Base-by-base conservation (phyloP, 2,113 vertebrate species). In the Hemibagrus wyckioides region DNA sequence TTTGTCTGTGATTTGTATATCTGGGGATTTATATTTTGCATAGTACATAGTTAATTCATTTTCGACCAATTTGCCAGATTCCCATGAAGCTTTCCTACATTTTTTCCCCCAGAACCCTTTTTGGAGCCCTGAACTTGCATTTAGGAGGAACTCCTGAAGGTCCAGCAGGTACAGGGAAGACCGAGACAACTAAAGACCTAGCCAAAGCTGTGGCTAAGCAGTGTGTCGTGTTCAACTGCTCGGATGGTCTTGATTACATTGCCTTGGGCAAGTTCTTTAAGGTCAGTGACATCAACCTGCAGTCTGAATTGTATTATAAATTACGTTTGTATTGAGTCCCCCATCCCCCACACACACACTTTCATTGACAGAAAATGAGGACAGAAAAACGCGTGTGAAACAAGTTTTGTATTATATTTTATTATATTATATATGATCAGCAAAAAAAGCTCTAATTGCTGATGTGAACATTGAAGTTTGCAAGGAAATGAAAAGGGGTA, bases 191-290 rank as follows among this genome's bases (percentile, higher is more conserved):
- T 73, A 97, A 98, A 92, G 97, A 98, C 82, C 93, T 98, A 90
- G 96, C 97, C 86, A 98, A 98, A 92, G 97, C 97, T 61, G 94
- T 98, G 19, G 97, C 97, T 77, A 97, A 98, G 71, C 97, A 98
- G 59, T 95, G 97, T 89, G 96, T 98, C 2, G 97, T 98, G 86
- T 98, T 98, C 92, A 98, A 97, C 93, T 97, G 97, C 91, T 99
- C 97, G 0, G 97, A 99, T 82, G 97, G 97, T 76, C 91, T 98
- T 89, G 97, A 98, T 93, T 99, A 97, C 90, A 94, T 98, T 61
- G 97, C 97, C 30, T 90, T 97, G 81, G 97, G 97, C 57, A 98
- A 98, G 90, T 98, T 98, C 93, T 98, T 99, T 90, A 98, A 98
- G 95, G 97, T 98, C 88, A 89, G 91, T 9, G 1, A 63, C 17